Evolutionary conservation across 2,113 vertebrate species (phyloP).

Genomic region (Gallinago undulata): DNA sequence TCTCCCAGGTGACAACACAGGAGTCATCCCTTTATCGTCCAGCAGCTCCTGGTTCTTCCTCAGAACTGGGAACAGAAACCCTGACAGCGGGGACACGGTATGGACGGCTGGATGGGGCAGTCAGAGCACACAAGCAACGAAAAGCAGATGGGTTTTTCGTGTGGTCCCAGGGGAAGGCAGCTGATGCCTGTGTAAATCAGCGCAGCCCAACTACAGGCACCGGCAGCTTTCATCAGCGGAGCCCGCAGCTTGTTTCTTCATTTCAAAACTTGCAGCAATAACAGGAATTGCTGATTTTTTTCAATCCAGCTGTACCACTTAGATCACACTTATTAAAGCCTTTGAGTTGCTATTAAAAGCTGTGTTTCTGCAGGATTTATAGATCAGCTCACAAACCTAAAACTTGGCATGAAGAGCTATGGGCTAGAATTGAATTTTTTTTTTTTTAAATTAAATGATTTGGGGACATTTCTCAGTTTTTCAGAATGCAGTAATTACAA

Average conservation of each 20-base stretch:
- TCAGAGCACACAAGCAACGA: background rate
- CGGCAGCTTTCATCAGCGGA: background rate
- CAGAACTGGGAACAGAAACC: background rate
- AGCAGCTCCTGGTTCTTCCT: background rate
- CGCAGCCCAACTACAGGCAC: background rate
- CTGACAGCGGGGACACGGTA: background rate
- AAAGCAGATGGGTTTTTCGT: background rate
- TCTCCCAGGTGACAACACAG: background rate
- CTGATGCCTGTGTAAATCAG: rapidly evolving
- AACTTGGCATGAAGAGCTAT: constrained; percentile 23
- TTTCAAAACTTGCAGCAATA: background rate
- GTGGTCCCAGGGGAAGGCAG: background rate
- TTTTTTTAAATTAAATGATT: constrained; percentile 41
- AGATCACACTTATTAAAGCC: constrained; percentile 10
- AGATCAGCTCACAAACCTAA: constrained; percentile 22
- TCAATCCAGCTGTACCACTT: constrained; percentile 23
- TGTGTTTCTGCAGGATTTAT: background rate
- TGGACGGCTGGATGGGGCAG: background rate
- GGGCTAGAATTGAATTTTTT: background rate
- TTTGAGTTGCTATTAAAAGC: constrained; percentile 43
- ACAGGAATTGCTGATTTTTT: background rate
- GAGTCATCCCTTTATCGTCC: background rate
- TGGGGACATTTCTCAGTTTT: constrained; percentile 40
- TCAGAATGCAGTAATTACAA: constrained; percentile 13
- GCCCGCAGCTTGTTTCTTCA: rapidly evolving